Evolutionary conservation across 2,797 vertebrate species (phyloP).

Genomic region (Poeciliopsis gracilis): DNA sequence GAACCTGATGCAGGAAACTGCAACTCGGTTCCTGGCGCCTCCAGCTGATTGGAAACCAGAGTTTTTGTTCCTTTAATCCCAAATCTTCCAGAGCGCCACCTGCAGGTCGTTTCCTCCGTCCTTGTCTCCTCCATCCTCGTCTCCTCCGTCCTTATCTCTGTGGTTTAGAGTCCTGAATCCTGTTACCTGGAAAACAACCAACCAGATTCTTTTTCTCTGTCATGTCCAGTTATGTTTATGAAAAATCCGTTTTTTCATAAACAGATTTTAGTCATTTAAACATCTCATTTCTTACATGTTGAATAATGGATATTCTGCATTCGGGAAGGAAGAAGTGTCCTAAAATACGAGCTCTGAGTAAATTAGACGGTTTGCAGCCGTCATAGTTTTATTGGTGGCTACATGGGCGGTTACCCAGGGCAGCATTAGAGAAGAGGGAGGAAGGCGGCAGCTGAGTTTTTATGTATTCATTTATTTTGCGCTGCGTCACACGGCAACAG

Average conservation of each 20-base stretch:
- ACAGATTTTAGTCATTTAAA: background rate
- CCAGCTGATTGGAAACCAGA: conserved; percentile 25
- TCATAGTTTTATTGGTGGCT: background rate
- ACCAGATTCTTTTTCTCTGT: too few species aligned
- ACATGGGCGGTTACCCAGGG: background rate
- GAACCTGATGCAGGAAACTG: conserved; percentile 18
- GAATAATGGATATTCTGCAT: background rate
- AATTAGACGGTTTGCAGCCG: background rate
- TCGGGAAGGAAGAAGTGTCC: background rate
- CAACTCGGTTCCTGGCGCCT: conserved; percentile 32
- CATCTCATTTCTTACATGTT: background rate
- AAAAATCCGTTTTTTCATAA: too few species aligned
- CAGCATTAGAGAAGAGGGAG: background rate
- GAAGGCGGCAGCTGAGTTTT: background rate
- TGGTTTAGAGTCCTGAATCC: background rate
- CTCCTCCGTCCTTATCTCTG: background rate
- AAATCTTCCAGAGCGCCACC: background rate
- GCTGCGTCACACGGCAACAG: too few species aligned
- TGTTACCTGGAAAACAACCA: too few species aligned
- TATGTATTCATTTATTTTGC: too few species aligned
- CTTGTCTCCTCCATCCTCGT: background rate
- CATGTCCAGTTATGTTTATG: too few species aligned
- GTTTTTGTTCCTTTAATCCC: conserved; percentile 3
- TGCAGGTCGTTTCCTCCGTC: background rate
- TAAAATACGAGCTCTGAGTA: background rate